Conservation (phyloP, 2,113 vertebrate species). For the Laticauda colubrina region DNA sequence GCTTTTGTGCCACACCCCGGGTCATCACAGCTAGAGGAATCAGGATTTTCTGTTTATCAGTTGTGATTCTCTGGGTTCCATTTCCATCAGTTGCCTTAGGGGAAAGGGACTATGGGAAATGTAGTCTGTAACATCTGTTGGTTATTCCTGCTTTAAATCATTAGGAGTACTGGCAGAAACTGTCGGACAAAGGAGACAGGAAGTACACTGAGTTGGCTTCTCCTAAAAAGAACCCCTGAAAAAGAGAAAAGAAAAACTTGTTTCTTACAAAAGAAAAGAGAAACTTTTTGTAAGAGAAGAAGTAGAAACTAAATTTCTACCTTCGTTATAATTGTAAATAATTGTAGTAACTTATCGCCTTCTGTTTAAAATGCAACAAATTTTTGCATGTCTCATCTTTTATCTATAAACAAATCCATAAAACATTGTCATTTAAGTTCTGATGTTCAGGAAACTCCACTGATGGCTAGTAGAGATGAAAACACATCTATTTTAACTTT, state of each 20-base stretch:
- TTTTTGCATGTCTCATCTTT: background rate
- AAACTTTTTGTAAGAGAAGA: background rate
- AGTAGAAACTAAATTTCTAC: background rate
- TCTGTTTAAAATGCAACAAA: background rate
- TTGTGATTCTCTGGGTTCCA: background rate
- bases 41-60: background rate
- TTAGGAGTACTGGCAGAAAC: background rate
- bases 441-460: background rate
- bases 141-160: background rate
- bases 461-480: background rate
- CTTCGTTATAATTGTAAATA: background rate
- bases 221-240: background rate
- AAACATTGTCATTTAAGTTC: background rate
- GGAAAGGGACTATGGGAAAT: background rate
- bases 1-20: too few species aligned
- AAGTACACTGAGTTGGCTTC: background rate
- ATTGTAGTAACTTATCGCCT: background rate
- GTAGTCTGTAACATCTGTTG: background rate
- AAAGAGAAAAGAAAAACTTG: background rate
- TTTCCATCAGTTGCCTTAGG: background rate
- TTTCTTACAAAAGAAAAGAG: background rate
- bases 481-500: background rate
- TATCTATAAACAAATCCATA: background rate
- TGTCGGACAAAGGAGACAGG: background rate
- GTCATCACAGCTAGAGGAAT: too few species aligned